Conservation (phyloP, 1,140 invertebrate genomes). For the Nebria ingens region DNA sequence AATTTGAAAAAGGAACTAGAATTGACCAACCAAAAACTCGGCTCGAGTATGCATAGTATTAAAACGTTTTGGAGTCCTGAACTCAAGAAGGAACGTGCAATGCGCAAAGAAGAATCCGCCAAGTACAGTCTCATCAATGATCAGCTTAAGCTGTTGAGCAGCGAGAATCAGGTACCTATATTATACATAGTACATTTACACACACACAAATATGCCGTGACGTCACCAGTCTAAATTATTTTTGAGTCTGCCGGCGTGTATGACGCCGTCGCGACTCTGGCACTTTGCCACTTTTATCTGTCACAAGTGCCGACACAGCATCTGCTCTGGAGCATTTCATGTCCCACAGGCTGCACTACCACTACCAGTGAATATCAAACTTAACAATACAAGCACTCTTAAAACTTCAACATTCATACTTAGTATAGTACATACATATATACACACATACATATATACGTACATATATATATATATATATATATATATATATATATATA, state of each 20-base stretch:
- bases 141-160: slow-evolving; percentile 90
- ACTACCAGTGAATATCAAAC: too few relatives aligned
- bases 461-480: too few relatives aligned
- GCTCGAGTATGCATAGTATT: slow-evolving; percentile 98
- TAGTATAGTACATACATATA: too few relatives aligned
- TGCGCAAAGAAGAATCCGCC: slow-evolving; percentile 95
- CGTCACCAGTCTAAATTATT: background rate
- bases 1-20: slow-evolving; percentile 94
- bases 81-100: slow-evolving; percentile 91
- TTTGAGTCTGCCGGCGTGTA: background rate
- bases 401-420: too few relatives aligned
- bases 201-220: background rate
- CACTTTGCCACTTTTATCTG: too few relatives aligned
- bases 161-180: slow-evolving; percentile 82
- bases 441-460: too few relatives aligned
- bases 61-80: slow-evolving; percentile 99
- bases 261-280: background rate
- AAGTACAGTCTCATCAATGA: slow-evolving; percentile 96
- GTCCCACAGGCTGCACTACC: too few relatives aligned
- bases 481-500: too few relatives aligned
- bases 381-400: too few relatives aligned
- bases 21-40: slow-evolving; percentile 94
- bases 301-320: background rate
- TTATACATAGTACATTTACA: background rate
- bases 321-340: background rate